These are phyloP conservation scores for Leucozona laternaria DNA, from an alignment of 2,888 invertebrate genomes.

Conservation along the genomic window DNA sequence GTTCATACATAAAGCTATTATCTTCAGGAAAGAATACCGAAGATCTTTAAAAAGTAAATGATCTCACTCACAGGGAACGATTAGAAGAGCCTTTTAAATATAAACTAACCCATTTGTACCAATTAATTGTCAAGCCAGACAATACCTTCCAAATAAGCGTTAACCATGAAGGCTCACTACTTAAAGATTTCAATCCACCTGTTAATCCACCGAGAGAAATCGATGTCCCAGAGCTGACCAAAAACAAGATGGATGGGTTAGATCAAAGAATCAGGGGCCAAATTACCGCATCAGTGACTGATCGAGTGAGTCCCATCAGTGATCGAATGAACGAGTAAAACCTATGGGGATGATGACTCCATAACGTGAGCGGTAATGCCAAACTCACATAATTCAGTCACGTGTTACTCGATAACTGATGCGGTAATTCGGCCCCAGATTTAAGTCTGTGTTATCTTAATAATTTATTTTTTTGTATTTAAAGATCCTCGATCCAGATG, in stretches of 20 bases:
- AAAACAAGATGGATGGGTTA: too few species aligned
- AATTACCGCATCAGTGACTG: too few species aligned
- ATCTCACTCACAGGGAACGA: constrained; percentile 85
- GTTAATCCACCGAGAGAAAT: constrained; percentile 98
- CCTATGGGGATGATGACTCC: too few species aligned
- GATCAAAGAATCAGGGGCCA: too few species aligned
- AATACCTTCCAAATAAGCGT: constrained; percentile 92
- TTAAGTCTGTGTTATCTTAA: constrained; percentile 3
- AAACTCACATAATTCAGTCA: too few species aligned
- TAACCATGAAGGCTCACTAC: constrained; percentile 93
- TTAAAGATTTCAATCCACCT: constrained; percentile 95
- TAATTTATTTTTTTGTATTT: constrained; percentile 4
- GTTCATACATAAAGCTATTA: constrained; percentile 97
- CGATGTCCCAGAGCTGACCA: constrained; percentile 94
- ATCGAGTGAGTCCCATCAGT: too few species aligned
- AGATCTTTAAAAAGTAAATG: constrained; percentile 87
- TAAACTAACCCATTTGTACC: constrained; percentile 95
- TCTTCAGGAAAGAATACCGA: constrained; percentile 88
- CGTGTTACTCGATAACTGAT: too few species aligned
- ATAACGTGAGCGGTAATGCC: too few species aligned
- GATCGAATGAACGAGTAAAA: too few species aligned
- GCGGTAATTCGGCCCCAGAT: too few species aligned
- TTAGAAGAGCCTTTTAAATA: constrained; percentile 95
- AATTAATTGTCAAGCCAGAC: constrained; percentile 90
- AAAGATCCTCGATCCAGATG: constrained; percentile 93